phyloP scores from a whole-genome alignment of 1,140 invertebrate genomes.

The Leptopilina clavipes region DNA sequence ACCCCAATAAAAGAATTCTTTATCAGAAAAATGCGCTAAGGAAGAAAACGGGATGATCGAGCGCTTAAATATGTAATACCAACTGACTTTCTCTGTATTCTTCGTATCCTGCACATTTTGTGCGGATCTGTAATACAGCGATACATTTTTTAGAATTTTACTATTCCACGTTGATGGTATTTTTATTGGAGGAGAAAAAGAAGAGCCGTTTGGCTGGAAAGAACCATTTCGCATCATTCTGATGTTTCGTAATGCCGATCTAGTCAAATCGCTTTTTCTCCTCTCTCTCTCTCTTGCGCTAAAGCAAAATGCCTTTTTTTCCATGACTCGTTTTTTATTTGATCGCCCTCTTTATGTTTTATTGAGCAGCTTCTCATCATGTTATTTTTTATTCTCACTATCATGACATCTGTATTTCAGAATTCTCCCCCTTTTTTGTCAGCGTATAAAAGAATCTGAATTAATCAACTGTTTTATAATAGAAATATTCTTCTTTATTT shows the following conservation, averaged over 20 bases:
- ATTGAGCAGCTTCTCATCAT: slow-evolving; percentile 48
- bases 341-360: slow-evolving; percentile 53
- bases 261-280: slow-evolving; percentile 28
- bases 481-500: background rate
- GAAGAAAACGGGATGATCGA: slow-evolving; percentile 51
- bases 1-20: background rate
- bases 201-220: slow-evolving; percentile 42
- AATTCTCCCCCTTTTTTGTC: background rate
- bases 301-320: background rate
- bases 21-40: background rate
- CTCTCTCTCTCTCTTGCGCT: slow-evolving; percentile 16
- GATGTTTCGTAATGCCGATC: slow-evolving; percentile 4
- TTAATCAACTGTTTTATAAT: background rate
- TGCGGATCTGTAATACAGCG: slow-evolving; percentile 40
- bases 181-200: slow-evolving; percentile 48
- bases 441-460: background rate
- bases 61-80: slow-evolving; percentile 59
- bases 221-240: slow-evolving; percentile 26
- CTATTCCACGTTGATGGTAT: slow-evolving; percentile 51
- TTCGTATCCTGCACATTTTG: too few species aligned
- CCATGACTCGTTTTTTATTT: slow-evolving; percentile 51
- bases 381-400: slow-evolving; percentile 23
- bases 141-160: slow-evolving; percentile 62
- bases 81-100: slow-evolving; percentile 37
- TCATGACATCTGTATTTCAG: slow-evolving; percentile 16